These are phyloP conservation scores for Anthonomus grandis DNA, from an alignment of 1,140 invertebrate species.

Conservation along the genomic window DNA sequence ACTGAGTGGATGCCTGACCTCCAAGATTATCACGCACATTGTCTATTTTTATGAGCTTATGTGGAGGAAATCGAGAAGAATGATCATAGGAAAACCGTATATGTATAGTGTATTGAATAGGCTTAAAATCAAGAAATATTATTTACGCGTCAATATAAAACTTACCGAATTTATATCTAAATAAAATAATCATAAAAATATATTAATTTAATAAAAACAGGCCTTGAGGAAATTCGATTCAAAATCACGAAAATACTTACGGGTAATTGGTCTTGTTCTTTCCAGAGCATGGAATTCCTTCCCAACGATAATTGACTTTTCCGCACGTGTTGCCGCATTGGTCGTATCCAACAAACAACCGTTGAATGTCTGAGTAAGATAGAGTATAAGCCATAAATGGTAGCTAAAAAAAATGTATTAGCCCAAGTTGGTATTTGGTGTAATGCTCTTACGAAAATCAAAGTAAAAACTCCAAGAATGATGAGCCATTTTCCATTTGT, in stretches of 20 bases:
- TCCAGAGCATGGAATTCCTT: conserved; percentile 25
- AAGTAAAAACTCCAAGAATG: conserved; percentile 14
- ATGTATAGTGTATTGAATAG: no score
- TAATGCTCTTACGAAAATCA: conserved; percentile 26
- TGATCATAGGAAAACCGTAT: no score
- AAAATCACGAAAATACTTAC: conserved; percentile 19
- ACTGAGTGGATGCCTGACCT: no score
- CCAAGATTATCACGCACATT: no score
- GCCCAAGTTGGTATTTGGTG: neutral
- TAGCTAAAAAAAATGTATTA: conserved; percentile 21
- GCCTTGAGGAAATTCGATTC: neutral
- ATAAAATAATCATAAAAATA: neutral
- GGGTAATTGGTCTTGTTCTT: conserved; percentile 18
- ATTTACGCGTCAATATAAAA: neutral
- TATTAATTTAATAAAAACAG: neutral
- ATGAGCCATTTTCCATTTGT: conserved; percentile 32
- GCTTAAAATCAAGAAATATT: no score
- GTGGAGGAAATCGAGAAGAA: no score
- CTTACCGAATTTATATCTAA: neutral
- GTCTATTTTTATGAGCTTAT: no score
- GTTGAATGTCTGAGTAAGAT: conserved; percentile 22
- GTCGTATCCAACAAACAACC: conserved; percentile 28
- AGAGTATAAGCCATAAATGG: conserved; percentile 21
- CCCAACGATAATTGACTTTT: conserved; percentile 17
- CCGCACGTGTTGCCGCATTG: conserved; percentile 34